Conservation (phyloP, 2,888 invertebrate species). For the Panopea generosa region DNA sequence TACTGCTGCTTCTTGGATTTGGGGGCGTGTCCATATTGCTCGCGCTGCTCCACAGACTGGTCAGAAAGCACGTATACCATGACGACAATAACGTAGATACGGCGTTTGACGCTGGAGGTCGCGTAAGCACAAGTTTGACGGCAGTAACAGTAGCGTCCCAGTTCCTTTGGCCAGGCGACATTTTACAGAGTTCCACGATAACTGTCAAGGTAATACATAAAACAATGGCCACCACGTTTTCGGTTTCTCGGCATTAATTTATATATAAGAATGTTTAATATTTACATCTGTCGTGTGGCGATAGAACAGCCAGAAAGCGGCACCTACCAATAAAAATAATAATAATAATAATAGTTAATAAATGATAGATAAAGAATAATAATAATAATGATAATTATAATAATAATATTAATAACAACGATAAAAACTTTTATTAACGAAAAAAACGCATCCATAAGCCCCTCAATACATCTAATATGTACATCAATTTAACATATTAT, state of each 20-base stretch:
- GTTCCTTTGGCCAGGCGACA: conserved; percentile 75
- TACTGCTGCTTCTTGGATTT: conserved; percentile 73
- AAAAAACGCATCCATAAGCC: too few species aligned
- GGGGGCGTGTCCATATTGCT: conserved; percentile 73
- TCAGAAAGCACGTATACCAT: conserved; percentile 69
- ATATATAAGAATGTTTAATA: too few species aligned
- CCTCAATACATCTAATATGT: too few species aligned
- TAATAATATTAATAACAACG: too few species aligned
- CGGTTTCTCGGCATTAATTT: not conserved
- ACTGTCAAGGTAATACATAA: conserved; percentile 69
- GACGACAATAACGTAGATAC: conserved; percentile 75
- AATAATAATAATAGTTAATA: too few species aligned
- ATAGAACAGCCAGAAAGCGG: too few species aligned
- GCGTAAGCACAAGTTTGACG: conserved; percentile 72
- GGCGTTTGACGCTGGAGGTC: conserved; percentile 76
- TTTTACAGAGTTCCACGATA: conserved; percentile 73
- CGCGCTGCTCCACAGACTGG: conserved; percentile 70
- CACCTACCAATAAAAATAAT: too few species aligned
- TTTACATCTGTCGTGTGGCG: too few species aligned
- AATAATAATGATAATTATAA: too few species aligned
- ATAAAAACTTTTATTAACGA: too few species aligned
- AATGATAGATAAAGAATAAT: too few species aligned
- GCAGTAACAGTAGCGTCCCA: conserved; percentile 76
- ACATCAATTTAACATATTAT: too few species aligned
- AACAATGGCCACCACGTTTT: not conserved